These are phyloP conservation scores for Ophthalmolycus amberensis DNA, from an alignment of 2,113 vertebrate genomes.

Conservation along the genomic window DNA sequence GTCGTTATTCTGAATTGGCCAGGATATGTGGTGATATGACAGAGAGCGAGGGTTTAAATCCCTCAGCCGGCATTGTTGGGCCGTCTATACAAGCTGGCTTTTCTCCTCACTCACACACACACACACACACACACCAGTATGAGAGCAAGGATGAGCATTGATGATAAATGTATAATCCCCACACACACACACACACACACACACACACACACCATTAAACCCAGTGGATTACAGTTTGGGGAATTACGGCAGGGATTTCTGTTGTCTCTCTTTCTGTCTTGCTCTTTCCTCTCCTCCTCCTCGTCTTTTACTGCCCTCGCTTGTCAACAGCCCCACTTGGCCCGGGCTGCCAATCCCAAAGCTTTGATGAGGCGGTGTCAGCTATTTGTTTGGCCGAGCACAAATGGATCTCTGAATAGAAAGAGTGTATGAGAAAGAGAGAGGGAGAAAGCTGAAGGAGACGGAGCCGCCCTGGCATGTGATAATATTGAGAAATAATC, in stretches of 20 bases:
- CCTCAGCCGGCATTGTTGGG: conserved; percentile 72
- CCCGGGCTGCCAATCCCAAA: conserved; percentile 73
- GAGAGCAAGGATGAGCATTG: conserved; percentile 75
- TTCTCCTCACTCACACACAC: conserved; percentile 50
- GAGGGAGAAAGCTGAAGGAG: conserved; percentile 57
- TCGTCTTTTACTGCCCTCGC: conserved; percentile 76
- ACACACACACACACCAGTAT: conserved; percentile 35
- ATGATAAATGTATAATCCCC: conserved; percentile 83
- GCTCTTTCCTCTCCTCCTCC: conserved; percentile 72
- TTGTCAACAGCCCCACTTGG: conserved; percentile 83
- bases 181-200: conserved; percentile 47
- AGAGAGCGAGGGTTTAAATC: conserved; percentile 76
- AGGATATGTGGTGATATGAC: conserved; percentile 84
- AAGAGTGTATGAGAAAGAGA: conserved; percentile 50
- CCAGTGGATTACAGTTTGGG: conserved; percentile 81
- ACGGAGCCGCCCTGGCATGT: conserved; percentile 63
- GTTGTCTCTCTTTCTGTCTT: conserved; percentile 69
- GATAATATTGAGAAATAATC: conserved; percentile 78
- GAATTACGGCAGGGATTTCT: conserved; percentile 83
- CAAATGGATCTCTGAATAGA: conserved; percentile 76
- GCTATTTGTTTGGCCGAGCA: conserved; percentile 79
- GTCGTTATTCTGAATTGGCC: conserved; percentile 92
- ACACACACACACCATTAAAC: conserved; percentile 77
- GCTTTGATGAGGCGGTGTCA: conserved; percentile 84
- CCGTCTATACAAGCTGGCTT: conserved; percentile 73